Percentiles rank a stretch among this genome's conserved stretches.
These are phyloP conservation scores for Haliclona indistincta DNA, from an alignment of 37 sponge, comb jelly and placozoan species.

Conservation along the genomic window DNA sequence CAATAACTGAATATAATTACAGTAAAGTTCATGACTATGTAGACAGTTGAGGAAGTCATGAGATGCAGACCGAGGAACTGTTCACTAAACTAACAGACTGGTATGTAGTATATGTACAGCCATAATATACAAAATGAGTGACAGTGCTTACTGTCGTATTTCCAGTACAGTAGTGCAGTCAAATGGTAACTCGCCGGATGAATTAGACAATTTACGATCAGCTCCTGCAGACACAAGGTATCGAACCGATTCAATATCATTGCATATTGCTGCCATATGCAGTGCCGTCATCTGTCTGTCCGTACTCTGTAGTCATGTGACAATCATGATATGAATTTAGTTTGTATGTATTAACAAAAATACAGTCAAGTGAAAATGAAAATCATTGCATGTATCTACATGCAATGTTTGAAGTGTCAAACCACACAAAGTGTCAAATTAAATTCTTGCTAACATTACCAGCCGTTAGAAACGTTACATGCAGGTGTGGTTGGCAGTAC, in stretches of 20 bases:
- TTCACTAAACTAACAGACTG: too few species aligned
- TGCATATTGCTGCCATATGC: conserved; percentile 56
- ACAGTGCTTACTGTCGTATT: conserved; percentile 32
- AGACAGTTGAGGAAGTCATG: too few species aligned
- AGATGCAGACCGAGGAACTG: too few species aligned
- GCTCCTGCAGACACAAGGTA: conserved; percentile 47
- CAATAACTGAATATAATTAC: not conserved
- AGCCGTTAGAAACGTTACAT: too few species aligned
- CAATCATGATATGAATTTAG: not conserved
- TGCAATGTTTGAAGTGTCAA: too few species aligned
- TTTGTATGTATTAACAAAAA: too few species aligned
- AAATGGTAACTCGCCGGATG: conserved; percentile 66
- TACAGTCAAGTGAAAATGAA: too few species aligned
- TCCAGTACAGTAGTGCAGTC: conserved; percentile 56
- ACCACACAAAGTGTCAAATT: too few species aligned
- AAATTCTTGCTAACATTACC: too few species aligned
- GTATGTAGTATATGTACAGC: not conserved
- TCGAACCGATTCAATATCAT: conserved; percentile 24
- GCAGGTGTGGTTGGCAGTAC: too few species aligned
- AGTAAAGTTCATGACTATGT: too few species aligned
- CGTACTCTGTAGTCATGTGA: conserved; percentile 19
- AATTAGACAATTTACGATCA: conserved; percentile 12
- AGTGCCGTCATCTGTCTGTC: conserved; percentile 57
- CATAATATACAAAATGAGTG: not conserved
- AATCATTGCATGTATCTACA: too few species aligned